phyloP scores from a whole-genome alignment of 2,888 invertebrate species.

The Nephrocerus scutellatus region DNA sequence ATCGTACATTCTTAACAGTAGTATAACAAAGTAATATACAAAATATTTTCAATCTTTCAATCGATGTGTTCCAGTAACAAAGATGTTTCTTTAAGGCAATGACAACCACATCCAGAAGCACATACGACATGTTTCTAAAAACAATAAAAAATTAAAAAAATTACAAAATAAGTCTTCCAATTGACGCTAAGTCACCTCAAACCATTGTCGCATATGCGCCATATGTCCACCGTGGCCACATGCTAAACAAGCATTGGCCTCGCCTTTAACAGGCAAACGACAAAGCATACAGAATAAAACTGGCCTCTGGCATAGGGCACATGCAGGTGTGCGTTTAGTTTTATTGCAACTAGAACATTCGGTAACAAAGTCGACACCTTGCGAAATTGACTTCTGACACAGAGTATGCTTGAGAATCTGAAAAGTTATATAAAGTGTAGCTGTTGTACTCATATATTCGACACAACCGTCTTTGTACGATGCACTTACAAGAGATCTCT shows the following conservation, averaged over 20 bases:
- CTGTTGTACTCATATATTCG: not conserved
- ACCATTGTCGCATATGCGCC: slow-evolving; percentile 78
- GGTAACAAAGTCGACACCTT: slow-evolving; percentile 66
- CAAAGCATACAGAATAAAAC: slow-evolving; percentile 79
- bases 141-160: slow-evolving; percentile 13
- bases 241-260: slow-evolving; percentile 75
- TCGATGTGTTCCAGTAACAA: slow-evolving; percentile 32
- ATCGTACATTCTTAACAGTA: not conserved
- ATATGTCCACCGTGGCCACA: slow-evolving; percentile 95
- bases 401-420: slow-evolving; percentile 61
- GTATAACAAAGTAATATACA: slow-evolving; percentile 15
- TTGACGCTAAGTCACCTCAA: slow-evolving; percentile 42
- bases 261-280: slow-evolving; percentile 75
- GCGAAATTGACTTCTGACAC: slow-evolving; percentile 49
- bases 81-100: slow-evolving; percentile 67
- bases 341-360: slow-evolving; percentile 66
- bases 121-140: slow-evolving; percentile 64
- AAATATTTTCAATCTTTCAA: slow-evolving; percentile 18
- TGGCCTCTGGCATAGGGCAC: slow-evolving; percentile 64
- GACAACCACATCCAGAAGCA: slow-evolving; percentile 89
- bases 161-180: not conserved
- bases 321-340: slow-evolving; percentile 61
- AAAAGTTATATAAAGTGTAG: slow-evolving; percentile 6
- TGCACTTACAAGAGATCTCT: slow-evolving; percentile 58
- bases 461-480: no score